These are phyloP conservation scores for Smittia sp. DNA, from an alignment of 2,888 invertebrate species.

Conservation along the genomic window DNA sequence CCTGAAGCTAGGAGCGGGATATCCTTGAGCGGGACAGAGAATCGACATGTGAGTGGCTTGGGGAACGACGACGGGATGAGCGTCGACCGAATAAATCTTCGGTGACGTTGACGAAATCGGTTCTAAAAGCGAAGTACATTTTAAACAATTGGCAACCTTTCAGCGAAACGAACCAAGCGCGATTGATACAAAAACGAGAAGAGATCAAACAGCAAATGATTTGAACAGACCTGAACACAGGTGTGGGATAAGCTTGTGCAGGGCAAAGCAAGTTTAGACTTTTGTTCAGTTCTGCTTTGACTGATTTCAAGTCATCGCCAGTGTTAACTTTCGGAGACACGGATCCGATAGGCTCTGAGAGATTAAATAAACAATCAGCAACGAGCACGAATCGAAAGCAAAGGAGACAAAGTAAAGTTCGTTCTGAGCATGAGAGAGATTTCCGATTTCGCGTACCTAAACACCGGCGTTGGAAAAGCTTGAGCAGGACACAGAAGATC, in stretches of 20 bases:
- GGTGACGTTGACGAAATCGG: conserved; percentile 26
- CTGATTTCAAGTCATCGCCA: conserved; percentile 55
- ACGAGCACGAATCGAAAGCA: background rate
- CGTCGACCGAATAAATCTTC: conserved; percentile 56
- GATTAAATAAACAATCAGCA: too few relatives aligned
- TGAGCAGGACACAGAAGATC: conserved; percentile 72
- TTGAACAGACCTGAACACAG: conserved; percentile 56
- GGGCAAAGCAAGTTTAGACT: conserved; percentile 61
- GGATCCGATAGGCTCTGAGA: background rate
- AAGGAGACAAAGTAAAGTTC: background rate
- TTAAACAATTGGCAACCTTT: too few relatives aligned
- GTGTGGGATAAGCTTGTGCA: conserved; percentile 59
- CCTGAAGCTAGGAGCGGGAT: conserved; percentile 57
- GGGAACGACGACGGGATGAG: conserved; percentile 49
- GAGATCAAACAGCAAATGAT: conserved; percentile 48
- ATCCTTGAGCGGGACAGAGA: conserved; percentile 61
- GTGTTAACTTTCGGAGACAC: conserved; percentile 66
- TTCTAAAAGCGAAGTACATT: conserved; percentile 12
- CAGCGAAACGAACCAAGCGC: conserved; percentile 45
- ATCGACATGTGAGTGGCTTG: conserved; percentile 50
- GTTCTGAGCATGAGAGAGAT: background rate
- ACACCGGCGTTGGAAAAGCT: conserved; percentile 69
- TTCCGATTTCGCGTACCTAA: conserved; percentile 55
- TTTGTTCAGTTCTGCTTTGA: conserved; percentile 47
- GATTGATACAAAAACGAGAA: conserved; percentile 47